Conservation (phyloP, 92 coral and sea anemone species). For the Palythoa grandiflora region DNA sequence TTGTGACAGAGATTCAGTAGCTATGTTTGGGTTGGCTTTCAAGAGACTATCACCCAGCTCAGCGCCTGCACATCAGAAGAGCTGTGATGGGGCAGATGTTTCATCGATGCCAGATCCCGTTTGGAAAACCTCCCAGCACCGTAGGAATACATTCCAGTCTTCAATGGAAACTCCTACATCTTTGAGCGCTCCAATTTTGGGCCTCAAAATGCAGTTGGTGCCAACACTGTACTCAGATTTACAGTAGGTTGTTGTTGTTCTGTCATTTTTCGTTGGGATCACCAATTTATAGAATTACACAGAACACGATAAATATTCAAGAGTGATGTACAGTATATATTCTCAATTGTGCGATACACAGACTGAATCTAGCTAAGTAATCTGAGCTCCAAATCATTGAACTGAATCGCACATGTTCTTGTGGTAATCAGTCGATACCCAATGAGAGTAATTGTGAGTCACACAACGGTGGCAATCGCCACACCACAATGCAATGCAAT, state of each 20-base stretch:
- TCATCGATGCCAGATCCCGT: slow-evolving; percentile 66
- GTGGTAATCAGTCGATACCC: too few relatives aligned
- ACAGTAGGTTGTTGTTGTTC: background rate
- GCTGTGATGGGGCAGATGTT: slow-evolving; percentile 67
- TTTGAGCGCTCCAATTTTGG: slow-evolving; percentile 39
- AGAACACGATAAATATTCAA: too few relatives aligned
- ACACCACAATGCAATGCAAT: too few relatives aligned
- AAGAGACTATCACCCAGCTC: slow-evolving; percentile 75
- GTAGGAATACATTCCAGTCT: slow-evolving; percentile 66
- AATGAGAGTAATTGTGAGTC: too few relatives aligned
- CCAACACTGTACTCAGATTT: slow-evolving; percentile 48
- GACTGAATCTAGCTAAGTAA: too few relatives aligned
- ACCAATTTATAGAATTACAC: too few relatives aligned
- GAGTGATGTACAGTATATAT: too few relatives aligned
- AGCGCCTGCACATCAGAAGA: slow-evolving; percentile 69
- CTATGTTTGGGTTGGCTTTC: slow-evolving; percentile 61
- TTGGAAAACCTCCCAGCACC: slow-evolving; percentile 78
- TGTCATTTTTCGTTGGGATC: too few relatives aligned
- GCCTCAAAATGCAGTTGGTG: background rate
- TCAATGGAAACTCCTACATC: slow-evolving; percentile 53
- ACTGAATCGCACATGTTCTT: too few relatives aligned
- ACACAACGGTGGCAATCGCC: too few relatives aligned
- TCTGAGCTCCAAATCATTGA: too few relatives aligned
- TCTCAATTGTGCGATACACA: too few relatives aligned
- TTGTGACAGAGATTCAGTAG: slow-evolving; percentile 41